Conservation (phyloP, 1,140 invertebrate species). For the Camponotus pennsylvanicus region DNA sequence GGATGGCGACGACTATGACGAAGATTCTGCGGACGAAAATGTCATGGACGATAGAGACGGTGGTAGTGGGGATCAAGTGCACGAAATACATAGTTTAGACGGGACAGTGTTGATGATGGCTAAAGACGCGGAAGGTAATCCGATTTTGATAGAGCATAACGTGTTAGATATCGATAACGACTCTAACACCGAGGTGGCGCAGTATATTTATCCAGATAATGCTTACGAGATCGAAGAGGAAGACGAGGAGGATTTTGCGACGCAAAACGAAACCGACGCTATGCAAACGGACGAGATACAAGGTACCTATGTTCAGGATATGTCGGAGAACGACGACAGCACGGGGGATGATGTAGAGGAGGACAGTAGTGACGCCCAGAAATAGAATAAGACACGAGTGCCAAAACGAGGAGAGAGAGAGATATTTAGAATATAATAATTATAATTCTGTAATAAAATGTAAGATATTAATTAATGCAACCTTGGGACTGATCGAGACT, state of each 20-base stretch:
- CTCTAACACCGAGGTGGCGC: conserved; percentile 72
- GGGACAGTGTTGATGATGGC: conserved; percentile 84
- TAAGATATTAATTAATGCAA: conserved; percentile 39
- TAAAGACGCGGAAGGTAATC: conserved; percentile 80
- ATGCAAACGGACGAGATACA: conserved; percentile 51
- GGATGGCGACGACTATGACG: conserved; percentile 42
- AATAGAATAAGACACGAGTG: conserved; percentile 64
- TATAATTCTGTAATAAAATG: conserved; percentile 53
- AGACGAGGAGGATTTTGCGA: conserved; percentile 20
- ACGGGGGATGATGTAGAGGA: conserved; percentile 55
- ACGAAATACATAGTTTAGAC: conserved; percentile 77
- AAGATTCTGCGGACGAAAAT: conserved; percentile 60
- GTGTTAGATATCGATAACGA: conserved; percentile 79
- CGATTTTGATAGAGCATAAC: conserved; percentile 83
- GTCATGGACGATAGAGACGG: conserved; percentile 68
- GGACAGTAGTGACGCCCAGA: conserved; percentile 45
- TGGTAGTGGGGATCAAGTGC: conserved; percentile 55
- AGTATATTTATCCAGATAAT: conserved; percentile 53
- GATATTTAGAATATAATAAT: conserved; percentile 5
- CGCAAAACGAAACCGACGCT: conserved; percentile 23
- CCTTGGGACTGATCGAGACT: conserved; percentile 1
- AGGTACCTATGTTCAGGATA: conserved; percentile 76
- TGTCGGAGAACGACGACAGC: conserved; percentile 45
- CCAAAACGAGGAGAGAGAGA: conserved; percentile 53
- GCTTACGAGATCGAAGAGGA: conserved; percentile 36